phyloP scores from a whole-genome alignment of 1,140 invertebrate genomes.

The Callitettix versicolor region DNA sequence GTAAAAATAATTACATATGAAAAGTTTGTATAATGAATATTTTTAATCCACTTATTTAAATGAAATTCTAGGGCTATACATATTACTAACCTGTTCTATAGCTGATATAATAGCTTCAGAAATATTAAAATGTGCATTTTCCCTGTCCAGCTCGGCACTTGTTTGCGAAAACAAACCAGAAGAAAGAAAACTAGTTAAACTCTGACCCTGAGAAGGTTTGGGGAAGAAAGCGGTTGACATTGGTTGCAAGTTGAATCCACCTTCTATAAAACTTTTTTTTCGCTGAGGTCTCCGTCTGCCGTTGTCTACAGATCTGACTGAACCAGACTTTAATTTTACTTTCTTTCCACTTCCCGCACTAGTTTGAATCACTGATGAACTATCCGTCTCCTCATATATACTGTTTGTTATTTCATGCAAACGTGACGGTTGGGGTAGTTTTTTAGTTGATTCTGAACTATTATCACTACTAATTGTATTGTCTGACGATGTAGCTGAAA shows the following conservation, averaged over 20 bases:
- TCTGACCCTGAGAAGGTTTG: constrained; percentile 58
- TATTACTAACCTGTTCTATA: constrained; percentile 56
- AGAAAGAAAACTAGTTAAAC: constrained; percentile 58
- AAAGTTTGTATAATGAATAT: no score
- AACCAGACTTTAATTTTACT: constrained; percentile 3
- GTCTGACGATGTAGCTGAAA: no score
- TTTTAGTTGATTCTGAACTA: background rate
- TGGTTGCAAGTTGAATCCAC: constrained; percentile 41
- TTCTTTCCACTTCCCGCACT: background rate
- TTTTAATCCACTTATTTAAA: no score
- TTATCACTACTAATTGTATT: no score
- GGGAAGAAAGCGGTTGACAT: constrained; percentile 50
- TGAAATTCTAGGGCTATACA: no score
- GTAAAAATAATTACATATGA: no score
- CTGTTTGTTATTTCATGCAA: constrained; percentile 7
- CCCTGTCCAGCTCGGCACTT: constrained; percentile 68
- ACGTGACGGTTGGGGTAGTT: no score
- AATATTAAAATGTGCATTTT: constrained; percentile 80
- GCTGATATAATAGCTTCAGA: constrained; percentile 75
- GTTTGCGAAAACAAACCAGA: constrained; percentile 57
- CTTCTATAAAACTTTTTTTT: constrained; percentile 52
- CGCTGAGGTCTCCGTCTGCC: constrained; percentile 1
- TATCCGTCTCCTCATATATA: constrained; percentile 13
- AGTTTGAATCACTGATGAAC: background rate
- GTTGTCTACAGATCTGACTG: background rate